These are phyloP conservation scores for Pelodiscus sinensis DNA, from an alignment of 2,113 vertebrate genomes.

Conservation along the genomic window DNA sequence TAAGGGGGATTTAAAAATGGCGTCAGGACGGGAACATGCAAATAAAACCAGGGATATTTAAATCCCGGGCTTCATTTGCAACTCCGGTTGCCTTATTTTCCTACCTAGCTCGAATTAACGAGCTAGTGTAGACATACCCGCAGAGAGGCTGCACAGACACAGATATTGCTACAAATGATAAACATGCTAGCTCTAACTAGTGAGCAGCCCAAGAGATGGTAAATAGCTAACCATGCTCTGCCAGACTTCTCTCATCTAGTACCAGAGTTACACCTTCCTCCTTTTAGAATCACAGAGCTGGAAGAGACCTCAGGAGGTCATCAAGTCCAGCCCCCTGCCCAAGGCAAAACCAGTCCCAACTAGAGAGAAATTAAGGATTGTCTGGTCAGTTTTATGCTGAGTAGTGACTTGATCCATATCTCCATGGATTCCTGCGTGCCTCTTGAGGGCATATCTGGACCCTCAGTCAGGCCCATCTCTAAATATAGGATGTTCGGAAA, in stretches of 20 bases:
- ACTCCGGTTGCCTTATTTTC: too few relatives aligned
- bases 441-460: neutral
- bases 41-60: too few relatives aligned
- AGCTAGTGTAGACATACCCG: too few relatives aligned
- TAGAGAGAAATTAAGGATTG: neutral
- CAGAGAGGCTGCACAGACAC: neutral
- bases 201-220: neutral
- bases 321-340: too few relatives aligned
- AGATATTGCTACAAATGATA: neutral
- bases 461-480: neutral
- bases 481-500: neutral
- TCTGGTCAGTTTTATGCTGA: neutral
- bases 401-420: neutral
- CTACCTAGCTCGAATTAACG: too few relatives aligned
- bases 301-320: too few relatives aligned
- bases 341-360: too few relatives aligned
- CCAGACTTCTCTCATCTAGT: neutral
- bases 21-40: too few relatives aligned
- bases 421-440: neutral
- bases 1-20: too few relatives aligned
- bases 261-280: neutral
- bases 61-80: too few relatives aligned
- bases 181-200: neutral
- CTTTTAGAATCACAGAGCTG: too few relatives aligned
- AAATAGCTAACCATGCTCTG: neutral